phyloP scores from a whole-genome alignment of 2,888 invertebrate genomes.

The Serrognathus titanus region DNA sequence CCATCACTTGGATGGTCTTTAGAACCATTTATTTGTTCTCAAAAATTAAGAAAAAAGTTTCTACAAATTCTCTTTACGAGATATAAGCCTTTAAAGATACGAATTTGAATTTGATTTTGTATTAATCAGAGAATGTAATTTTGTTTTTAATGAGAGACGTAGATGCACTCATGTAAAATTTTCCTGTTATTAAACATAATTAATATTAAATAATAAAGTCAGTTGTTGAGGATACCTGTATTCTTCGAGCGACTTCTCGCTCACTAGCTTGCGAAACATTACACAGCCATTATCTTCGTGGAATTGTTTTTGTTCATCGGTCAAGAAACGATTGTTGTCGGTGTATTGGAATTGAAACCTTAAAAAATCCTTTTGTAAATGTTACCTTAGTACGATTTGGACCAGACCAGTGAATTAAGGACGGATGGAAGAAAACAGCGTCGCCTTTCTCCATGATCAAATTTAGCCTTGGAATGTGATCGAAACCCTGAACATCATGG shows the following conservation, averaged over 20 bases:
- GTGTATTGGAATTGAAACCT: conserved; percentile 36
- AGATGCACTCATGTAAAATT: too few relatives aligned
- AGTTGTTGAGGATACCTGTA: conserved; percentile 56
- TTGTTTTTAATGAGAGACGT: too few relatives aligned
- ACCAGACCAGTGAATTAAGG: conserved; percentile 81
- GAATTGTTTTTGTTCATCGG: conserved; percentile 61
- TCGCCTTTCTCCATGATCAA: conserved; percentile 81
- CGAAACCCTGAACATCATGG: conserved; percentile 57
- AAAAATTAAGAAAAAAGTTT: too few relatives aligned
- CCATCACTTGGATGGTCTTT: too few relatives aligned
- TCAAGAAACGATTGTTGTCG: conserved; percentile 47
- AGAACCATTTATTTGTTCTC: too few relatives aligned
- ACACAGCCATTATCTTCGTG: conserved; percentile 81
- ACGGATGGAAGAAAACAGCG: conserved; percentile 82
- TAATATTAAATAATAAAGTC: too few relatives aligned
- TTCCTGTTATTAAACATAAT: too few relatives aligned
- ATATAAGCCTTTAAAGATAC: too few relatives aligned
- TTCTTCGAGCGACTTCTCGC: conserved; percentile 60
- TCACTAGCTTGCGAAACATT: conserved; percentile 69
- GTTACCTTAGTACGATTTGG: conserved; percentile 64
- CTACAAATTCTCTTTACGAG: too few relatives aligned
- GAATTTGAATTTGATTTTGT: too few relatives aligned
- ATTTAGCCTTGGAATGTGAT: conserved; percentile 52
- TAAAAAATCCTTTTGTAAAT: not conserved
- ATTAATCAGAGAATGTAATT: too few relatives aligned